Evolutionary conservation across 2,888 invertebrate genomes (phyloP).

Genomic region (Caenorhabditis angaria): DNA sequence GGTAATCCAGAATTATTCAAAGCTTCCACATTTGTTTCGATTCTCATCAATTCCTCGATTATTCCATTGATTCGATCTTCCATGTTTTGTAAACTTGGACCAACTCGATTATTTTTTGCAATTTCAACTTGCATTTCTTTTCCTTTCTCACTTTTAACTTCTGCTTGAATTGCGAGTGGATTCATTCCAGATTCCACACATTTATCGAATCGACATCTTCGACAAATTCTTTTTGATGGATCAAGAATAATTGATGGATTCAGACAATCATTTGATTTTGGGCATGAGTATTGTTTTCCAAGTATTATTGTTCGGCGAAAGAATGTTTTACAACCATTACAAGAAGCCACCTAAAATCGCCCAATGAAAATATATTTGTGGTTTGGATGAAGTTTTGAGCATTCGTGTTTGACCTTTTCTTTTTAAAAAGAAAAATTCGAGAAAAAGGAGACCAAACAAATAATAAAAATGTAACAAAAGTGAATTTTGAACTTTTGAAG

Average conservation of each 20-base stretch:
- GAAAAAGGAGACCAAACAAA: not conserved
- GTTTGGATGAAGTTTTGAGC: not conserved
- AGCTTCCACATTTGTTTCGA: constrained; percentile 46
- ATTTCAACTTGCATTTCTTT: not conserved
- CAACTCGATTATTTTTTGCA: not conserved
- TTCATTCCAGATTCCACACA: constrained; percentile 37
- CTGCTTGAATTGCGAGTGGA: constrained; percentile 32
- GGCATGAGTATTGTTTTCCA: constrained; percentile 23
- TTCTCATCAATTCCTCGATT: constrained; percentile 38
- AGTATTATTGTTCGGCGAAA: constrained; percentile 31
- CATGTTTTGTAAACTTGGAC: constrained; percentile 19
- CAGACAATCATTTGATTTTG: constrained; percentile 19
- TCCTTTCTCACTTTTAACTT: constrained; percentile 24
- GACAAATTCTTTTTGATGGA: constrained; percentile 24
- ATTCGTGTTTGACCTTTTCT: not conserved
- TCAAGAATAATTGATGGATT: constrained; percentile 16
- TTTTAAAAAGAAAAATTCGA: not conserved
- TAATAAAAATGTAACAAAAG: not conserved
- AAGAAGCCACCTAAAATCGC: constrained; percentile 23
- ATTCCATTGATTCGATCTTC: constrained; percentile 36
- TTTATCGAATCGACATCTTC: constrained; percentile 32
- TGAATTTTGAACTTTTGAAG: not conserved
- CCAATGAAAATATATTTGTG: not conserved
- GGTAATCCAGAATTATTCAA: constrained; percentile 26
- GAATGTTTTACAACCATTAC: constrained; percentile 38